A percentile compares a stretch with the other conserved stretches of the same genome.
phyloP scores from a whole-genome alignment of 2,113 vertebrate genomes.

The Chloropsis cyanopogon region DNA sequence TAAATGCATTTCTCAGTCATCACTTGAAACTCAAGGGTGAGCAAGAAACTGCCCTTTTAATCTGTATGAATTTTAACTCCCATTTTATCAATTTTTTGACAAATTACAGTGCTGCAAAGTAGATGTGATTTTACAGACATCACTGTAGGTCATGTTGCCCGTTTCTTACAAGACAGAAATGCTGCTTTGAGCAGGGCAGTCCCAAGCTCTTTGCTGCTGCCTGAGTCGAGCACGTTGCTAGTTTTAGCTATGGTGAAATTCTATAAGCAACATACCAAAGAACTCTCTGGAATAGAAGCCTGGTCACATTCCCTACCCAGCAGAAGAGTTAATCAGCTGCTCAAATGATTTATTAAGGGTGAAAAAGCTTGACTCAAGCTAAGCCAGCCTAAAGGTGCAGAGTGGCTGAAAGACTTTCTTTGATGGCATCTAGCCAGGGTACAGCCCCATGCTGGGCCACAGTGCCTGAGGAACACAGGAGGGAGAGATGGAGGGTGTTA shows the following conservation, averaged over 20 bases:
- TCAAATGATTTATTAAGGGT: neutral
- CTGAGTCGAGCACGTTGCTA: rapidly evolving
- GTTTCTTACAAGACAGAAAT: neutral
- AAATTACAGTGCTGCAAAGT: neutral
- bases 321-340: neutral
- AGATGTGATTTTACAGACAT: neutral
- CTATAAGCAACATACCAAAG: conserved; percentile 35
- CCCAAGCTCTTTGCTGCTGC: neutral
- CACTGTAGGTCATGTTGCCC: neutral
- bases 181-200: neutral
- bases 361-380: neutral
- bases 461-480: neutral
- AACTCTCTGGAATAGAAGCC: conserved; percentile 8
- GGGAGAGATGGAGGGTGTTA: neutral
- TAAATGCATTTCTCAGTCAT: neutral
- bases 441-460: neutral
- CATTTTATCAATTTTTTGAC: neutral
- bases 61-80: neutral
- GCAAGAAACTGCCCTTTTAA: neutral
- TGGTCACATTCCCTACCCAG: neutral
- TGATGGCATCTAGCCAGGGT: neutral
- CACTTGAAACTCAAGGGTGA: neutral
- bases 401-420: neutral
- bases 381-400: neutral
- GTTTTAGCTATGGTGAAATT: conserved; percentile 29